phyloP scores from a whole-genome alignment of 2,797 vertebrate genomes.

The Euphonia xanthogaster region DNA sequence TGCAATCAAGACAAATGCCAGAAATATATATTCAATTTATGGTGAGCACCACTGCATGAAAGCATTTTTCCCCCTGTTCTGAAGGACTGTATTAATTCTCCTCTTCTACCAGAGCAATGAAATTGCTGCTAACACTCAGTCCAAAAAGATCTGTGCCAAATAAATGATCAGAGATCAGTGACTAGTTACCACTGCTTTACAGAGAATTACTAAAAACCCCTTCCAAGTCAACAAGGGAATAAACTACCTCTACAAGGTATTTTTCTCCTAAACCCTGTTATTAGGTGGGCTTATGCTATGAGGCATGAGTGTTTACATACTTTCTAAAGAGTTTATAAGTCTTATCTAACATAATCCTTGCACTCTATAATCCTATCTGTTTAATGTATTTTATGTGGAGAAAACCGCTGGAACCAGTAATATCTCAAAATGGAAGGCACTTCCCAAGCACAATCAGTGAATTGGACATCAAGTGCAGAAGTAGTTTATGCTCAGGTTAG shows the following conservation, averaged over 20 bases:
- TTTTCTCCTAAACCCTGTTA: slow-evolving; percentile 55
- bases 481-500: neutral
- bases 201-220: neutral
- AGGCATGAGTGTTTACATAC: slow-evolving; percentile 47
- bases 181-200: neutral
- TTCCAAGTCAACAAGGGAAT: slow-evolving; percentile 25
- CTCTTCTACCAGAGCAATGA: neutral
- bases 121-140: neutral
- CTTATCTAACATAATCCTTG: slow-evolving; percentile 64
- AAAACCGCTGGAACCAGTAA: neutral
- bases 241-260: slow-evolving; percentile 34
- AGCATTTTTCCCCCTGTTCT: neutral
- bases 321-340: slow-evolving; percentile 43
- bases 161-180: neutral
- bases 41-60: neutral
- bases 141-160: neutral
- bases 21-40: neutral
- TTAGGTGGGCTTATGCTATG: slow-evolving; percentile 41
- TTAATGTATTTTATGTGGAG: slow-evolving; percentile 16
- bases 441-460: neutral
- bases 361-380: slow-evolving; percentile 57
- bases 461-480: neutral
- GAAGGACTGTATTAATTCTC: neutral
- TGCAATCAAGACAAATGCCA: neutral
- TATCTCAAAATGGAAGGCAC: slow-evolving; percentile 19